phyloP scores from a whole-genome alignment of 1,140 invertebrate genomes.

The Portunus trituberculatus region DNA sequence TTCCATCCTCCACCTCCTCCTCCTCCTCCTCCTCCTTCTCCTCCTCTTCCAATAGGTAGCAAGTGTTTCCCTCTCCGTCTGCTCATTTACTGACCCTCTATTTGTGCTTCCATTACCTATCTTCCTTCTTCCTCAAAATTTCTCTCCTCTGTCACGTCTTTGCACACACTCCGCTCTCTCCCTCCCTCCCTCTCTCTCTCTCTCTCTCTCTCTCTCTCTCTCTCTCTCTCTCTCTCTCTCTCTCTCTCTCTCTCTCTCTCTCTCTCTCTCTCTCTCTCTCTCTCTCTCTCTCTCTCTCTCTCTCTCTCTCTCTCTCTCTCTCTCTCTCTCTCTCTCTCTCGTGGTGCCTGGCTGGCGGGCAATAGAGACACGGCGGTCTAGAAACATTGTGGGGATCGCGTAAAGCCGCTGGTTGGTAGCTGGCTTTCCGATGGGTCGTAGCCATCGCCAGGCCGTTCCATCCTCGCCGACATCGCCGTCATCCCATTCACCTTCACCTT shows the following conservation, averaged over 20 bases:
- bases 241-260: not conserved
- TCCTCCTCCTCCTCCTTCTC: not conserved
- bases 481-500: not conserved
- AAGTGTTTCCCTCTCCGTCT: not conserved
- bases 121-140: not conserved
- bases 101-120: not conserved
- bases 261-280: not conserved
- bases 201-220: no score
- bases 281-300: no score
- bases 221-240: no score
- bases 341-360: conserved; percentile 14
- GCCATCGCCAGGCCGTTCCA: not conserved
- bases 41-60: not conserved
- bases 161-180: not conserved
- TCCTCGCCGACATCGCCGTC: not conserved
- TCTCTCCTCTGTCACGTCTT: not conserved
- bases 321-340: not conserved
- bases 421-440: not conserved
- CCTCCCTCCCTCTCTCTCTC: not conserved
- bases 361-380: not conserved
- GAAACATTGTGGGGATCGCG: not conserved
- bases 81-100: not conserved
- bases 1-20: not conserved
- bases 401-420: not conserved
- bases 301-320: no score